Conservation (phyloP, 2,888 invertebrate genomes). For the Eupithecia centaureata region DNA sequence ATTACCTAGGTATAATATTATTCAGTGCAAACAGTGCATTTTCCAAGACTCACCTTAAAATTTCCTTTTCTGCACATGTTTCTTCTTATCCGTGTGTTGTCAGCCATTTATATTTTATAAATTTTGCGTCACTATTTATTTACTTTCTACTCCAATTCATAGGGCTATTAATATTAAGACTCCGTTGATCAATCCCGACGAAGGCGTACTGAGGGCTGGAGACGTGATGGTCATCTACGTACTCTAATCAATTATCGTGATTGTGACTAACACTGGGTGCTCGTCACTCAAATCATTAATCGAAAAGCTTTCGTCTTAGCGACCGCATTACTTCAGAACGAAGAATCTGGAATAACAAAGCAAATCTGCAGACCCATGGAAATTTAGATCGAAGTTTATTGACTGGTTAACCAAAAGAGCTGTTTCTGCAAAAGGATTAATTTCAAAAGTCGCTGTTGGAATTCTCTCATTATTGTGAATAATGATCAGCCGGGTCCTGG, state of each 20-base stretch:
- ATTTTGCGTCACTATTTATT: constrained; percentile 31
- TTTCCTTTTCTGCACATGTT: constrained; percentile 9
- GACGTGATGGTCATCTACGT: constrained; percentile 53
- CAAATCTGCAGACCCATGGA: background rate
- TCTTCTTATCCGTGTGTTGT: constrained; percentile 25
- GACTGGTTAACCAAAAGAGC: background rate
- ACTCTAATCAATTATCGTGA: constrained; percentile 49
- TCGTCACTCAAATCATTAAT: constrained; percentile 48
- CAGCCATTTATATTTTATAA: constrained; percentile 38
- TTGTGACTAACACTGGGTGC: constrained; percentile 43
- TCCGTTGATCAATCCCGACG: constrained; percentile 51
- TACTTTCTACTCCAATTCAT: constrained; percentile 32
- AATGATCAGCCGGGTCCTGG: background rate
- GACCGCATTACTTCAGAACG: constrained; percentile 10
- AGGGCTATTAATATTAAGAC: constrained; percentile 38
- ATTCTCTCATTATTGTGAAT: background rate
- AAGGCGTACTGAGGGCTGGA: constrained; percentile 54
- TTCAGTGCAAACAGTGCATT: background rate
- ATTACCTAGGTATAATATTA: too few relatives aligned
- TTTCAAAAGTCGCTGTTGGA: background rate
- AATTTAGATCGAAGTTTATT: background rate
- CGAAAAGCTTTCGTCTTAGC: constrained; percentile 46
- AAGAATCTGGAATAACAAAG: constrained; percentile 8
- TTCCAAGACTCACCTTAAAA: constrained; percentile 21
- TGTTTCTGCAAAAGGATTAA: background rate